Base-by-base conservation (phyloP, 2,888 invertebrate species). In the Tachina fera region DNA sequence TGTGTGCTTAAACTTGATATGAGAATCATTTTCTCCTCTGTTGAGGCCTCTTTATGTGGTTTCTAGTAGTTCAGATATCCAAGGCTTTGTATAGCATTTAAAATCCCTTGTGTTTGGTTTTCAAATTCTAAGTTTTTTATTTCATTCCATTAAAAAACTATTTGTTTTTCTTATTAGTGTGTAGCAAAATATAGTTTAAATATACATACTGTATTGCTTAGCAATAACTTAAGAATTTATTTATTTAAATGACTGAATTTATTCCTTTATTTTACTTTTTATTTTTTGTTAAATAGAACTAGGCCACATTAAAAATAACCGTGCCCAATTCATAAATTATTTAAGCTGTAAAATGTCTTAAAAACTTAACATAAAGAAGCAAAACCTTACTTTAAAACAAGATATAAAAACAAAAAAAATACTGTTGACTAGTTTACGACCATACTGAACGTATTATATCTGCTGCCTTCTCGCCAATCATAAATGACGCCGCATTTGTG, bases 401-500 rank as follows among this genome's bases (percentile, higher is more conserved):
- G 0, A 31, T 3, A 31, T 31, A 31, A 31, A 6, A 31, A n/a
- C n/a, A 31, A 4, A 60, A n/a, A 39, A 60, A n/a, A 60, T 39
- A 41, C 60, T 9, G 60, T 4, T 41, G n/a, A 43, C 39, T 9
- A 9, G 43, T 43, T 43, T 16, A 61, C 43, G 79, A 72, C 95
- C 94, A 95, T 56, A 93, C 92, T 39, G 89, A 88, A 90, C 94
- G 94, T 72, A 96, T 94, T 90, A 96, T 92, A 90, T 96, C 95
- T 0, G 95, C 94, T 1, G 95, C 95, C 90, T 95, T 96, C 91
- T 96, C 96, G 0, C 95, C 96, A 67, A 96, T 95, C 95, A 96
- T 95, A 87, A 95, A 94, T 0, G 95, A 94, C 0, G 96, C 95
- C 0, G 95, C 96, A 90, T 95, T 95, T 0, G 95, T 95, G 89